These are phyloP conservation scores for Drosophila lacteicornis DNA, from an alignment of 1,140 invertebrate species.

Conservation along the genomic window DNA sequence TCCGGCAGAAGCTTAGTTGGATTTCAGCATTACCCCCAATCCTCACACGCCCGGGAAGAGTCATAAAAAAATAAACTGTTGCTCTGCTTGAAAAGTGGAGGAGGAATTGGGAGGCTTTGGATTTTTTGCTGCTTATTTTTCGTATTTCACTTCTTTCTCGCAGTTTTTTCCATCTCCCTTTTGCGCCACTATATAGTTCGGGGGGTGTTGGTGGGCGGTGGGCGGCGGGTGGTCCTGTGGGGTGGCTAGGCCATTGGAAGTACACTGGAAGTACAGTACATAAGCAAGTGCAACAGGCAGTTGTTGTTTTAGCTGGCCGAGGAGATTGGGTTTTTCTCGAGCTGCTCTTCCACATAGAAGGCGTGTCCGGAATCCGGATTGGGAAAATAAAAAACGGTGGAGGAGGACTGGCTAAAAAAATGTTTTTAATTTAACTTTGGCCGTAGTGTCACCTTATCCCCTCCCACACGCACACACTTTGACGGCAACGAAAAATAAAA, in stretches of 20 bases:
- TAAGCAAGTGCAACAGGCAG: slow-evolving; percentile 79
- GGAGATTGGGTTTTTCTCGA: slow-evolving; percentile 39
- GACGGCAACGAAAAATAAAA: background rate
- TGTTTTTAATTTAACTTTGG: slow-evolving; percentile 80
- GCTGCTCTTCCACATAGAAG: slow-evolving; percentile 40
- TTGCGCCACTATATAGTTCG: slow-evolving; percentile 42
- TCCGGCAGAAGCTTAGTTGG: slow-evolving; percentile 13
- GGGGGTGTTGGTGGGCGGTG: slow-evolving; percentile 17
- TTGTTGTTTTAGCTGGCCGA: slow-evolving; percentile 59
- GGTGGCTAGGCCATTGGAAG: slow-evolving; percentile 33
- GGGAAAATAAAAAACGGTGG: slow-evolving; percentile 8
- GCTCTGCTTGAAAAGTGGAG: slow-evolving; percentile 33
- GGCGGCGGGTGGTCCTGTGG: background rate
- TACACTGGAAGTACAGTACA: slow-evolving; percentile 56
- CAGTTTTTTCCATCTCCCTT: slow-evolving; percentile 56
- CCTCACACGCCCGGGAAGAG: slow-evolving; percentile 22
- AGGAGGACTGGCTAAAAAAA: slow-evolving; percentile 37
- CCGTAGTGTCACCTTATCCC: slow-evolving; percentile 28
- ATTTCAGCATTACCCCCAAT: slow-evolving; percentile 16
- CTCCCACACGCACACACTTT: too few relatives aligned
- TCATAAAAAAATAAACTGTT: slow-evolving; percentile 75
- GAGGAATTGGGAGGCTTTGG: slow-evolving; percentile 54
- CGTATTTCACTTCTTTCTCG: slow-evolving; percentile 50
- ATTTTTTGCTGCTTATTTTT: slow-evolving; percentile 58
- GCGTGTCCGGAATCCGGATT: slow-evolving; percentile 46